A percentile compares a stretch with the other conserved stretches of the same genome.
phyloP scores from a whole-genome alignment of 2,888 invertebrate genomes.

The Drosophila merina region DNA sequence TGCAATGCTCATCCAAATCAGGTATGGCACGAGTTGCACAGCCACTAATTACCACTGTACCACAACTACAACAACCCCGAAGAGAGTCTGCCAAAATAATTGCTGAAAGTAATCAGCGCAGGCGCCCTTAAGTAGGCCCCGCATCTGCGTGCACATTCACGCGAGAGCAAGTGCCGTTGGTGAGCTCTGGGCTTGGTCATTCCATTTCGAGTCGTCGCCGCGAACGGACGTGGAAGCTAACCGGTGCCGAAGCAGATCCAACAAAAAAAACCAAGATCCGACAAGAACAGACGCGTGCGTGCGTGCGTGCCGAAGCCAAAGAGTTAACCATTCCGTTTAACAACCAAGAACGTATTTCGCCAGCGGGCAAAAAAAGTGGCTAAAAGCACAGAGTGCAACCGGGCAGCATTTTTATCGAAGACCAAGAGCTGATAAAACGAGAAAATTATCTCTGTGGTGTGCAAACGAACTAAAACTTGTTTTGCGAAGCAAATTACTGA shows the following conservation, averaged over 20 bases:
- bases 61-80: conserved; percentile 35
- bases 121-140: conserved; percentile 35
- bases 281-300: conserved; percentile 60
- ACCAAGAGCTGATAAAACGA: conserved; percentile 40
- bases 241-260: neutral
- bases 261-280: neutral
- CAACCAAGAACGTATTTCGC: conserved; percentile 26
- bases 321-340: conserved; percentile 23
- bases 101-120: conserved; percentile 47
- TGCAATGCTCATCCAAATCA: no score
- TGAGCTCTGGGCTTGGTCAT: conserved; percentile 49
- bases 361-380: conserved; percentile 14
- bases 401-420: conserved; percentile 29
- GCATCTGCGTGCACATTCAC: neutral
- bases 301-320: conserved; percentile 10
- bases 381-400: conserved; percentile 27
- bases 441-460: conserved; percentile 27
- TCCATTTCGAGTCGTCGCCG: conserved; percentile 66
- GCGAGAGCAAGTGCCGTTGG: conserved; percentile 18
- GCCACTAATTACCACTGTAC: neutral
- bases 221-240: conserved; percentile 60
- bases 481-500: conserved; percentile 42
- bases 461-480: conserved; percentile 37
- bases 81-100: conserved; percentile 61
- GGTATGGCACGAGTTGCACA: neutral